A percentile compares a stretch with the other conserved stretches of the same genome.
phyloP scores from a whole-genome alignment of 1,140 invertebrate genomes.

The Drosophila sp. region DNA sequence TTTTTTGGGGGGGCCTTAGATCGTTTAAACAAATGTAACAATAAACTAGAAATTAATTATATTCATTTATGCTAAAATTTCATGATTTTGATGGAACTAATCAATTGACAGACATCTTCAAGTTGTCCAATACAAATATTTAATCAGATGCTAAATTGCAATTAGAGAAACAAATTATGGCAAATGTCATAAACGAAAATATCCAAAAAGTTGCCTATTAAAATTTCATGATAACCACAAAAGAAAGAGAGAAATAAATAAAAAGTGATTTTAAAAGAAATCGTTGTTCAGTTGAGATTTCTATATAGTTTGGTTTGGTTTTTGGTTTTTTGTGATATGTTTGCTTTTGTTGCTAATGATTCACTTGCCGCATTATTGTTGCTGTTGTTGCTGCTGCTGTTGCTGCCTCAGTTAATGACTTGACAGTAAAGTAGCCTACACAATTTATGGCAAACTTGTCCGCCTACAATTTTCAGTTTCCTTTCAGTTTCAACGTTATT shows the following conservation, averaged over 20 bases:
- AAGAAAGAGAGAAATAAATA: neutral
- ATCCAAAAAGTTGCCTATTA: constrained; percentile 7
- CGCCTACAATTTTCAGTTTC: constrained; percentile 78
- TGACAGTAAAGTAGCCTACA: constrained; percentile 80
- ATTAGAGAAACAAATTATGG: neutral
- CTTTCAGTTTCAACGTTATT: constrained; percentile 57
- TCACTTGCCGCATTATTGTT: constrained; percentile 52
- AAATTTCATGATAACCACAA: neutral
- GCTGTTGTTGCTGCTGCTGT: constrained; percentile 31
- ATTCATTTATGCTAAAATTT: too few species aligned
- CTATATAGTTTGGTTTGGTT: constrained; percentile 34
- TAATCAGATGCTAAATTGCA: neutral
- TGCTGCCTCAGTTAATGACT: constrained; percentile 72
- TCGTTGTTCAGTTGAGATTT: constrained; percentile 25
- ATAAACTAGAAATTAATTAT: too few species aligned
- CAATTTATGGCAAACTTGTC: constrained; percentile 79
- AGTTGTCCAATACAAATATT: neutral
- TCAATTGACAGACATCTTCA: neutral
- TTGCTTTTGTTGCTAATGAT: constrained; percentile 74
- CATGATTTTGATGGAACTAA: too few species aligned
- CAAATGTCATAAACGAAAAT: constrained; percentile 12
- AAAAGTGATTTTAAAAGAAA: constrained; percentile 26
- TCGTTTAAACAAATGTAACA: too few species aligned
- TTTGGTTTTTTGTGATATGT: constrained; percentile 22
- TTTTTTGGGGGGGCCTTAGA: too few species aligned